phyloP scores from a whole-genome alignment of 2,888 invertebrate genomes.

The Drosophila sordidapex region DNA sequence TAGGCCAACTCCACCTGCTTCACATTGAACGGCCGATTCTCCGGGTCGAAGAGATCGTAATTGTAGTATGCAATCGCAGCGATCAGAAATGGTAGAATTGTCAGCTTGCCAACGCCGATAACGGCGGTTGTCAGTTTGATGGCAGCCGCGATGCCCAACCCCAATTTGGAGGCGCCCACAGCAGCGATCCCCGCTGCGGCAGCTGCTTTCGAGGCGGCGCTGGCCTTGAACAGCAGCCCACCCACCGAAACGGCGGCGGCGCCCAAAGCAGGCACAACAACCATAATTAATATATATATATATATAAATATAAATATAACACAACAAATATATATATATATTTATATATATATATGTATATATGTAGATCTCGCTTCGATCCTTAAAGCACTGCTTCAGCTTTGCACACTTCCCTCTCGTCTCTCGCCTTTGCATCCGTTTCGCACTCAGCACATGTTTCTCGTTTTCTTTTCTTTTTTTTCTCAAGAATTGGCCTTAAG shows the following conservation, averaged over 20 bases:
- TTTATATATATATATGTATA: neutral
- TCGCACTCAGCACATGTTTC: constrained; percentile 21
- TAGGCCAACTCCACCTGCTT: constrained; percentile 89
- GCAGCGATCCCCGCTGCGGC: constrained; percentile 83
- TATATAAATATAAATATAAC: neutral
- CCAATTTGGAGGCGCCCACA: constrained; percentile 84
- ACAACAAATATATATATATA: neutral
- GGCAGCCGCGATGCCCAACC: constrained; percentile 86
- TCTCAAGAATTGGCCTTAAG: constrained; percentile 38
- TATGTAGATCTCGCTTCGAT: neutral
- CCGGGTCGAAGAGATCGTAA: constrained; percentile 94
- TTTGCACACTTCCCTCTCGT: constrained; percentile 2
- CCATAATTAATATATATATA: constrained; percentile 60
- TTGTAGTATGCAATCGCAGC: constrained; percentile 92
- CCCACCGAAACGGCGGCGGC: constrained; percentile 82
- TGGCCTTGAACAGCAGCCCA: constrained; percentile 83
- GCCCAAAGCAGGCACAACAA: constrained; percentile 79
- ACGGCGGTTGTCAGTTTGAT: constrained; percentile 90
- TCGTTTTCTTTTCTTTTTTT: constrained; percentile 22
- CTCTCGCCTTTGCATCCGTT: neutral
- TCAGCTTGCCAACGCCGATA: constrained; percentile 90
- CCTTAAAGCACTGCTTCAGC: neutral
- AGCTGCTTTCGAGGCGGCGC: constrained; percentile 81
- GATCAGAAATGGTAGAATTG: constrained; percentile 90
- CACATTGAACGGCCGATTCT: constrained; percentile 91